Percentiles rank a stretch among this genome's conserved stretches.
These are phyloP conservation scores for Mastomys coucha DNA, from an alignment of 2,113 vertebrate genomes.

Conservation along the genomic window DNA sequence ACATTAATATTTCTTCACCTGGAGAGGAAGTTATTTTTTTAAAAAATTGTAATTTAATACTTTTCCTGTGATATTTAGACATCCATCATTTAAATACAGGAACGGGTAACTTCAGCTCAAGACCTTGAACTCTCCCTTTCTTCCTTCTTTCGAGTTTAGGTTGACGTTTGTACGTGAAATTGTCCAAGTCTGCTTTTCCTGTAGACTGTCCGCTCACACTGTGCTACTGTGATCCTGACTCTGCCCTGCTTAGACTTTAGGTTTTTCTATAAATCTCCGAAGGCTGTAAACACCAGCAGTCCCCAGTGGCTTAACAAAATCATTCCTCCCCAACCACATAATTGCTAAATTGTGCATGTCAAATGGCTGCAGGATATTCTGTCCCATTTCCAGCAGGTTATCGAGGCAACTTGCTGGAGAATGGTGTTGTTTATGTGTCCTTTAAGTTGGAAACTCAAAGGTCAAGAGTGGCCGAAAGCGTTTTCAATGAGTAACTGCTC, in stretches of 20 bases:
- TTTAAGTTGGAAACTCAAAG: slow-evolving; percentile 88
- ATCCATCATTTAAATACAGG: slow-evolving; percentile 20
- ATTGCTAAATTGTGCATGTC: slow-evolving; percentile 90
- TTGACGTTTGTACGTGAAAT: slow-evolving; percentile 52
- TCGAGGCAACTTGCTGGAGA: slow-evolving; percentile 86
- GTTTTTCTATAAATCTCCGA: slow-evolving; percentile 82
- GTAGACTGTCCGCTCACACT: neutral
- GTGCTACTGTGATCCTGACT: slow-evolving; percentile 79
- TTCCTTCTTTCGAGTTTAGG: neutral
- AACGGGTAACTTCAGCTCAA: slow-evolving; percentile 12
- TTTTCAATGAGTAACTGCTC: slow-evolving; percentile 84
- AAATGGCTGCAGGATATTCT: slow-evolving; percentile 87
- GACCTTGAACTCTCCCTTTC: neutral
- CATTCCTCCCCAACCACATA: slow-evolving; percentile 85
- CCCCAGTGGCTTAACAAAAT: slow-evolving; percentile 83
- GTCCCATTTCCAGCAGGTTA: slow-evolving; percentile 87
- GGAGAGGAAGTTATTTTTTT: neutral
- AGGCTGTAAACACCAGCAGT: slow-evolving; percentile 79
- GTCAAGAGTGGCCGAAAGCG: slow-evolving; percentile 89
- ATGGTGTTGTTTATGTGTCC: slow-evolving; percentile 85
- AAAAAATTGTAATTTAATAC: slow-evolving; percentile 20
- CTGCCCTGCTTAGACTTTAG: slow-evolving; percentile 79
- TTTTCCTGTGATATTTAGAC: slow-evolving; percentile 6
- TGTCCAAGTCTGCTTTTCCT: slow-evolving; percentile 45
- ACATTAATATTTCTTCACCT: slow-evolving; percentile 1